These are phyloP conservation scores for Crematogaster levior DNA, from an alignment of 2,888 invertebrate genomes.

Conservation along the genomic window DNA sequence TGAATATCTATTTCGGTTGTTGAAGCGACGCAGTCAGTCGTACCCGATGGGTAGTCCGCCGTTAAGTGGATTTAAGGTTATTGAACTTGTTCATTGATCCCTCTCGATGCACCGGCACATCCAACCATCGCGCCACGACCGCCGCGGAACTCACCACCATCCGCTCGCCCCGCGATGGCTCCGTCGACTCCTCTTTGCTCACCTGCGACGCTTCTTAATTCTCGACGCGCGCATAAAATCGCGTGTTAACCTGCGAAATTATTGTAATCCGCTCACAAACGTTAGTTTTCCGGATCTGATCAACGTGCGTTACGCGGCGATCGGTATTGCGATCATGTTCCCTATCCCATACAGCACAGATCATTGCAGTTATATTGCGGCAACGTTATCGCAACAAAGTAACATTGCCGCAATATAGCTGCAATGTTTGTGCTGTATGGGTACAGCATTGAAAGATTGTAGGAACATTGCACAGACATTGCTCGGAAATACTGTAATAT, in stretches of 20 bases:
- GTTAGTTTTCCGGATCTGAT: not conserved
- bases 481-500: too few species aligned
- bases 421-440: too few species aligned
- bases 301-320: not conserved
- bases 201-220: constrained; percentile 18
- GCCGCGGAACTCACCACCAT: constrained; percentile 21
- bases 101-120: constrained; percentile 72
- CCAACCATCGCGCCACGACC: constrained; percentile 63
- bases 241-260: constrained; percentile 53
- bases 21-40: constrained; percentile 78
- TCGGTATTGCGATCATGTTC: not conserved
- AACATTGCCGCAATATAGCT: too few species aligned
- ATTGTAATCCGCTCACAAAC: not conserved
- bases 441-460: too few species aligned
- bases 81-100: constrained; percentile 84
- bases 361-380: too few species aligned
- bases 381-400: too few species aligned
- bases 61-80: constrained; percentile 84
- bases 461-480: too few species aligned
- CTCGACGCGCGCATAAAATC: constrained; percentile 46
- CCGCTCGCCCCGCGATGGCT: not conserved
- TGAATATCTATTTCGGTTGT: constrained; percentile 82
- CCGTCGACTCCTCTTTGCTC: constrained; percentile 15
- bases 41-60: constrained; percentile 73
- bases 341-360: too few species aligned